These are phyloP conservation scores for Gymnocheta viridis DNA, from an alignment of 2,888 invertebrate genomes.

Conservation along the genomic window DNA sequence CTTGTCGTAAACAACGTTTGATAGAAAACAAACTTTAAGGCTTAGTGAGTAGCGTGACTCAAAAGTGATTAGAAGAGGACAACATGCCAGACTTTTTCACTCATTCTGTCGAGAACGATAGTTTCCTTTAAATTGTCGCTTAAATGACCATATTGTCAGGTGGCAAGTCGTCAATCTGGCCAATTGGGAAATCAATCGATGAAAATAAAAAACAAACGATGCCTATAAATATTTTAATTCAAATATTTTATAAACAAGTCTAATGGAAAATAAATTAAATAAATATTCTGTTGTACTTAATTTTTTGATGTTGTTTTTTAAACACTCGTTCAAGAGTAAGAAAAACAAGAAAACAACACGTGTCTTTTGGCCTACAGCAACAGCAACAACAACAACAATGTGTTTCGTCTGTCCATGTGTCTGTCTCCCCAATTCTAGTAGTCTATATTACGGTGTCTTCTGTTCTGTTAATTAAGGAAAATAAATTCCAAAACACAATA, in stretches of 20 bases:
- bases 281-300: slow-evolving; percentile 15
- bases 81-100: no score
- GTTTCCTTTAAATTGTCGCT: no score
- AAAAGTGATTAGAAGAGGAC: no score
- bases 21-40: no score
- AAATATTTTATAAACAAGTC: slow-evolving; percentile 48
- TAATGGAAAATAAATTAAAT: slow-evolving; percentile 51
- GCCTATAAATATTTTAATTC: background rate
- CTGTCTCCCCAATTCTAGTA: background rate
- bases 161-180: no score
- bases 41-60: no score
- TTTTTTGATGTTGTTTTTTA: background rate
- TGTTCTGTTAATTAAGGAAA: background rate
- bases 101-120: no score
- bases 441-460: background rate
- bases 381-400: background rate
- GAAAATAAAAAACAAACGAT: background rate
- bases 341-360: slow-evolving; percentile 28
- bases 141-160: no score
- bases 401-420: background rate
- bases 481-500: background rate
- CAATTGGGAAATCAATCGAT: background rate
- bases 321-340: background rate
- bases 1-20: no score
- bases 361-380: background rate